Conservation (phyloP, 2,888 invertebrate genomes). For the Hydroisotoma schaefferi region DNA sequence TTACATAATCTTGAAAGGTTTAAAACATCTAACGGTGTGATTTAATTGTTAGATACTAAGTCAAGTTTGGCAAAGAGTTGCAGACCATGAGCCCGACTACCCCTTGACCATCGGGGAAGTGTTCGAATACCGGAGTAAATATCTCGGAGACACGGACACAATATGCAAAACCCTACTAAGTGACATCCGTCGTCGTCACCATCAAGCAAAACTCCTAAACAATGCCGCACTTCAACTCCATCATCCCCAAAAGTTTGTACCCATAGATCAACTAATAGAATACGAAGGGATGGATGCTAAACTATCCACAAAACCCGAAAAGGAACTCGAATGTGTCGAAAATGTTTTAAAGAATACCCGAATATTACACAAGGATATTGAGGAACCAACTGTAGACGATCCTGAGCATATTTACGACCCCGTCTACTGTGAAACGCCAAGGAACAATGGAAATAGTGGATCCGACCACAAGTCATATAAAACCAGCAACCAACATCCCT, state of each 20-base stretch:
- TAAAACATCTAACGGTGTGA: neutral
- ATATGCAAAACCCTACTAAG: slow-evolving; percentile 48
- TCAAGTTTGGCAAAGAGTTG: slow-evolving; percentile 69
- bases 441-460: too few species aligned
- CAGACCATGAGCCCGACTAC: slow-evolving; percentile 53
- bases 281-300: slow-evolving; percentile 17
- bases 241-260: slow-evolving; percentile 22
- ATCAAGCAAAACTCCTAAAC: slow-evolving; percentile 38
- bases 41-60: slow-evolving; percentile 63
- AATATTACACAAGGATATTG: slow-evolving; percentile 13
- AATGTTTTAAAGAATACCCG: slow-evolving; percentile 18
- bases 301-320: neutral
- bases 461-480: too few species aligned
- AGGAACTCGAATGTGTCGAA: slow-evolving; percentile 12
- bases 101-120: slow-evolving; percentile 66
- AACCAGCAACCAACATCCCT: neutral
- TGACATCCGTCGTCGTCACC: slow-evolving; percentile 45
- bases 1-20: neutral
- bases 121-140: slow-evolving; percentile 60
- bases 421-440: slow-evolving; percentile 23
- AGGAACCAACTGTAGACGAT: neutral
- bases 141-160: slow-evolving; percentile 57
- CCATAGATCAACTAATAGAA: slow-evolving; percentile 35
- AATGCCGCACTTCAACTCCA: neutral
- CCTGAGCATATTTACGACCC: slow-evolving; percentile 37